Conservation (phyloP, 2,797 vertebrate genomes). For the Halcyon smyrnensis region DNA sequence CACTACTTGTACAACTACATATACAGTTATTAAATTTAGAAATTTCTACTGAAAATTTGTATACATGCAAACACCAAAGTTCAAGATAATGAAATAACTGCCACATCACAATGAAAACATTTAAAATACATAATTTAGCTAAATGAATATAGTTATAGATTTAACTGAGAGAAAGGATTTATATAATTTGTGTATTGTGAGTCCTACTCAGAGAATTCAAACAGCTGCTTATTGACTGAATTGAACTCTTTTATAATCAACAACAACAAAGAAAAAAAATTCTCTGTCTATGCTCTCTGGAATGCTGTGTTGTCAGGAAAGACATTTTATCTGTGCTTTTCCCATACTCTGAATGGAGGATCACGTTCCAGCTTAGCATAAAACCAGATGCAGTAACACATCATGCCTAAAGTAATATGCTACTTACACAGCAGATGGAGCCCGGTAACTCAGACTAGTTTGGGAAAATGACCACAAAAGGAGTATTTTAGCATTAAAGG, state of each 20-base stretch:
- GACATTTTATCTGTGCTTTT: neutral
- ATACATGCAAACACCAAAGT: neutral
- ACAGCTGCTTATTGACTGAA: neutral
- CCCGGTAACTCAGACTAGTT: neutral
- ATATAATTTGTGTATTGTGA: neutral
- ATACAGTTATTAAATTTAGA: neutral
- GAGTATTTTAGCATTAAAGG: neutral
- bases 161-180: neutral
- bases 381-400: neutral
- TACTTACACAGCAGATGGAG: slow-evolving; percentile 15
- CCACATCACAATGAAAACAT: neutral
- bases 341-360: neutral
- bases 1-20: too few species aligned
- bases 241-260: neutral
- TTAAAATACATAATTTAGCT: neutral
- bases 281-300: neutral
- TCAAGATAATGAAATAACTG: neutral
- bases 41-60: neutral
- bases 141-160: neutral
- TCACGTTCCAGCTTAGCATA: neutral
- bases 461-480: neutral
- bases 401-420: neutral
- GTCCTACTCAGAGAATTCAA: neutral
- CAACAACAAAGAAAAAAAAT: neutral
- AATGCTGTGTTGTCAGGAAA: neutral